phyloP scores from a whole-genome alignment of 92 coral and sea anemone genomes.

The Epizoanthus scotinus region DNA sequence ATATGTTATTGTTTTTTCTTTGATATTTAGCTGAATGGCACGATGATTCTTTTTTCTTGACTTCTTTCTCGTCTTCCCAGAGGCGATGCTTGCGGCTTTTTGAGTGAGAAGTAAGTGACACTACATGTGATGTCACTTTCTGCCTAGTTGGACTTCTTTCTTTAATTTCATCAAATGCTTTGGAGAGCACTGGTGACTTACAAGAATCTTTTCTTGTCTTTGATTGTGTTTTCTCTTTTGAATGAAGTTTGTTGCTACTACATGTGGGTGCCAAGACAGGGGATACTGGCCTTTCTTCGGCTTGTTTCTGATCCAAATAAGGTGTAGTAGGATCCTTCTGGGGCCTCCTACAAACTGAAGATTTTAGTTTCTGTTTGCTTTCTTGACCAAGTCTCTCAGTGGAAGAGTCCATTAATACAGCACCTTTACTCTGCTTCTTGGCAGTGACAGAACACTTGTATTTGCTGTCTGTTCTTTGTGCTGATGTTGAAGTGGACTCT shows the following conservation, averaged over 20 bases:
- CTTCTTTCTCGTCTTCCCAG: constrained; percentile 3
- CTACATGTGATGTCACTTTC: background rate
- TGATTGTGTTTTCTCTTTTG: constrained; percentile 6
- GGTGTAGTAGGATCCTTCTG: background rate
- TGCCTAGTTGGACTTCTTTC: background rate
- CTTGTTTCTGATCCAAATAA: background rate
- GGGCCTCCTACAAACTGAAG: background rate
- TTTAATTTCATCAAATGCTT: background rate
- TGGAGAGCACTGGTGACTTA: background rate
- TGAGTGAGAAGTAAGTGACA: background rate
- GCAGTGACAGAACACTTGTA: background rate
- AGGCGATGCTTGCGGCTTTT: background rate
- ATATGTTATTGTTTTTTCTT: background rate
- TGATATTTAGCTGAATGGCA: background rate
- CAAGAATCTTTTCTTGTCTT: background rate
- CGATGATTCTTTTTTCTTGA: background rate
- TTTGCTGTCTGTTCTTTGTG: background rate
- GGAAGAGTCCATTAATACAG: background rate
- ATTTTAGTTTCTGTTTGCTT: background rate
- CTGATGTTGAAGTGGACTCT: background rate
- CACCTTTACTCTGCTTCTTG: background rate
- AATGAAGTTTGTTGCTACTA: background rate
- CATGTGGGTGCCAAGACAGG: background rate
- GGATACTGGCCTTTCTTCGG: background rate
- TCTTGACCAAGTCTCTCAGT: background rate